Base-by-base conservation (phyloP, 2,113 vertebrate genomes). In the Ammodytes dubius region DNA sequence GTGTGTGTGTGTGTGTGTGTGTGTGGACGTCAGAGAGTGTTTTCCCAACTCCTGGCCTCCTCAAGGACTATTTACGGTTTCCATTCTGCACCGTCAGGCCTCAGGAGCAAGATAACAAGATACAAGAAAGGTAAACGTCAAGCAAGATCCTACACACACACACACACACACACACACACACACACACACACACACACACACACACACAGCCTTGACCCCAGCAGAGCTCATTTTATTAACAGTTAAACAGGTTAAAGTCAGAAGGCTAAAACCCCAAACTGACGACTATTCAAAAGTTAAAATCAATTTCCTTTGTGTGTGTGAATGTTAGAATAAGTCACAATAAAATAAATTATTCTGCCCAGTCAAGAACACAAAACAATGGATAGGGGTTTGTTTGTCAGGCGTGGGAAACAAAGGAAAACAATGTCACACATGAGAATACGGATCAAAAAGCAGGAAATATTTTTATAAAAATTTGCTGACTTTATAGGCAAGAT, bases 11-110 rank as follows among this genome's bases (percentile, higher is more conserved):
- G 45, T 13, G 27, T 19, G 67, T 72, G 57, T 52, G 57, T 67
- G 46, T 64, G 35, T 1, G 61, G 83, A 74, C 64, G 74, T 80
- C 77, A 81, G 61, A 84, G 75, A 77, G 75, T 70, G 76, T 89
- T 90, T 88, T 64, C 82, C 61, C n/a, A 40, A 67, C 89, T 91
- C 43, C 85, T 60, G 71, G 83, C 83, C 81, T 89, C 77, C 83
- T 90, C 75, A 27, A 65, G 81, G 87, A 67, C 79, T 90, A 82
- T 91, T 91, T 90, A 87, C 90, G 85, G 79, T 74, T 79, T 85
- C 84, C 50, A 85, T 85, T 91, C 77, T 89, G 87, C 85, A 67
- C 78, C 73, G 79, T 89, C 86, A 88, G 86, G 70, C 60, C 81
- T 89, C 82, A 63, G 64, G 87, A 79, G 83, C 78, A 77, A 64